Conservation (phyloP, 2,113 vertebrate species). For the Hystrix brachyura region DNA sequence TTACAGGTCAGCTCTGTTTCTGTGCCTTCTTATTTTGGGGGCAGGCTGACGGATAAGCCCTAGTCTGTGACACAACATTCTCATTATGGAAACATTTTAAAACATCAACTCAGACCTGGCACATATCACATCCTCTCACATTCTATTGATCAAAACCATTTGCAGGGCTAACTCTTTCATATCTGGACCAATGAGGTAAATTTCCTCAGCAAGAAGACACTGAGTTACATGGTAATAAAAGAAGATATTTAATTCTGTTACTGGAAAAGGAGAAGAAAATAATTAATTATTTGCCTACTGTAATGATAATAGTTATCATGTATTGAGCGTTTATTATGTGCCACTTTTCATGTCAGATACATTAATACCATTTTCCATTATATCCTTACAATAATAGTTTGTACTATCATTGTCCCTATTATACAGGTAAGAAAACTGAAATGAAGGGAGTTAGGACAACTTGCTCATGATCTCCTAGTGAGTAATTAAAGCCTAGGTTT, state of each 20-base stretch:
- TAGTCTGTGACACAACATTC: background rate
- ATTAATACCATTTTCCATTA: background rate
- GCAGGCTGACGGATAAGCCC: background rate
- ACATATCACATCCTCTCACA: background rate
- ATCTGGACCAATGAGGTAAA: background rate
- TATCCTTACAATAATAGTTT: background rate
- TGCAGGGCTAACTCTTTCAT: background rate
- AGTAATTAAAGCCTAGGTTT: background rate
- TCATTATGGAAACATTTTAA: background rate
- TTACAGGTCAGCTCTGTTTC: background rate
- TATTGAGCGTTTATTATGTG: background rate
- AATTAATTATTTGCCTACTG: conserved; percentile 10
- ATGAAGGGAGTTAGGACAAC: background rate
- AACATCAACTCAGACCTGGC: background rate
- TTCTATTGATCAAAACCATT: background rate
- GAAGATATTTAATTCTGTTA: background rate
- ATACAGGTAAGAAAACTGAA: background rate
- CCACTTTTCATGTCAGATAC: background rate
- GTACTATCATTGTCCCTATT: background rate
- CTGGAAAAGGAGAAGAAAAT: background rate
- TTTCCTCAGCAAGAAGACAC: background rate
- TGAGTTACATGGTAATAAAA: background rate
- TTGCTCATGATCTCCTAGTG: background rate
- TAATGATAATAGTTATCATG: background rate
- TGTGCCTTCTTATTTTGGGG: background rate